Evolutionary conservation across 1,140 invertebrate genomes (phyloP), one percentile per base, ranked within the genome.

Genomic region (Bacillus rossius): DNA sequence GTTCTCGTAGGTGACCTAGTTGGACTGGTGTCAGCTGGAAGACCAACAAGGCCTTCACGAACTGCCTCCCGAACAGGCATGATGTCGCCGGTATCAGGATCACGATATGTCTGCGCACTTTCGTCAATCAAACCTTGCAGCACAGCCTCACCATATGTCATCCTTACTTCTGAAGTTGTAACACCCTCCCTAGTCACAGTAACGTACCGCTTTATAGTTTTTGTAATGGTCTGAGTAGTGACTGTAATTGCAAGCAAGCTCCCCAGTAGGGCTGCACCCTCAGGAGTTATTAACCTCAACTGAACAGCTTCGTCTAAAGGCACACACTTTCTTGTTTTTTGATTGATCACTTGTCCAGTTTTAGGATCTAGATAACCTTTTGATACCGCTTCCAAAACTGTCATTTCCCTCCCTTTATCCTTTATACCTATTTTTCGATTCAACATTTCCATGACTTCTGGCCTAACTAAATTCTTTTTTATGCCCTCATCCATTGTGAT

Each of bases 271-370:
- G 89, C 84, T 42, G 91, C 91, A 50, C 93, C 92, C 72, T 94
- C 88, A 2, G 87, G 82, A 8, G 91, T 88, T 13, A 96, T 91
- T 51, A 94, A 78, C 68, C 88, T 87, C 38, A 86, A 81, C 70
- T 89, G 84, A 51, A 97, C 87, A 34, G 92, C 92, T 69, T 91
- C 86, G 65, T 92, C 86, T 47, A 95, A 81, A 63, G 89, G 87
- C 65, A 97, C 79, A 62, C 85, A 80, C 71, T 86, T 84, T 62
- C 85, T 86, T 22, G 82, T 87, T 64, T 80, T 79, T 4, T 85
- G 80, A 73, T 98, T 90, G 49, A 91, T 74, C 45, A 98, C 75
- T 69, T 93, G 85, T 10, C 94, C 95, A 29, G 86, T 88, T 70
- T 87, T 87, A 8, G 93, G 85, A 73, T 97, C 90, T 19, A 98